Evolutionary conservation across 2,113 vertebrate genomes (phyloP).

Genomic region (Nycticryphes semicollaris): DNA sequence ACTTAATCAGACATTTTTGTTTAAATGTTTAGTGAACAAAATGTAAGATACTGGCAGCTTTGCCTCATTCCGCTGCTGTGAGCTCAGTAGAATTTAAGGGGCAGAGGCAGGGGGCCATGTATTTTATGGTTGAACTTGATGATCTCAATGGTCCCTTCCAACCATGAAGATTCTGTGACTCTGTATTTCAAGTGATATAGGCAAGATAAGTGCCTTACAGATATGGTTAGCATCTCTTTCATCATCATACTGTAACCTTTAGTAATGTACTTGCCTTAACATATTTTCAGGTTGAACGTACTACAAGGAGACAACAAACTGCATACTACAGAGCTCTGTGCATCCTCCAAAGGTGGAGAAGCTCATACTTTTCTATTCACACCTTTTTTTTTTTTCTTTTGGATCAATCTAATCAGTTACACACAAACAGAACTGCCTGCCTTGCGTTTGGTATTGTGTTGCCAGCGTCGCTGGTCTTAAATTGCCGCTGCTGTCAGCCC

Average conservation of each 20-base stretch:
- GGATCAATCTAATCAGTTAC: background rate
- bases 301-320: too few relatives aligned
- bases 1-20: background rate
- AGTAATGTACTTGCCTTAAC: background rate
- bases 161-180: too few relatives aligned
- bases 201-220: background rate
- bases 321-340: background rate
- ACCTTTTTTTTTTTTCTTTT: background rate
- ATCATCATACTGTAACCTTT: background rate
- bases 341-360: background rate
- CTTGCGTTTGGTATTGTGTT: background rate
- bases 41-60: slow-evolving; percentile 44
- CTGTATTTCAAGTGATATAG: background rate
- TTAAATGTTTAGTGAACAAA: slow-evolving; percentile 20
- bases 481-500: background rate
- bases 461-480: background rate
- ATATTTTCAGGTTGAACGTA: background rate
- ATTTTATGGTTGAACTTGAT: too few relatives aligned
- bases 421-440: background rate
- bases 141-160: too few relatives aligned
- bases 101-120: background rate
- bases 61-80: slow-evolving; percentile 27
- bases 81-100: slow-evolving; percentile 2
- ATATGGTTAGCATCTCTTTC: background rate
- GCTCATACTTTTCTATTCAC: background rate